Evolutionary conservation across 2,797 vertebrate species (phyloP), one percentile per base, ranked within the genome.

Genomic region (Schizopygopsis malacanthus): DNA sequence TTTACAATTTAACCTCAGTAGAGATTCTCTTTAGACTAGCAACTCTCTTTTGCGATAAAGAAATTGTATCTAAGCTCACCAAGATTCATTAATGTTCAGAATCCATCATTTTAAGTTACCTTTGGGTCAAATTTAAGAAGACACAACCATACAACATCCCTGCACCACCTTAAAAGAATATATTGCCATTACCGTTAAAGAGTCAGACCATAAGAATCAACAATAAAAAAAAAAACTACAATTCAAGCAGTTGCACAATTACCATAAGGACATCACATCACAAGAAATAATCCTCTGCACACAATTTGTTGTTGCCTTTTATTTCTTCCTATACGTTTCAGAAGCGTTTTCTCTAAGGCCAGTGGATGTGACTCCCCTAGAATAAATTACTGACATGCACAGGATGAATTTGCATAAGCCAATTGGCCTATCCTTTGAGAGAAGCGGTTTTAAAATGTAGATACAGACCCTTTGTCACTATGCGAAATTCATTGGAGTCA

Each of bases 341-440:
- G 69, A 88, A 84, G 41, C 9, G 22, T 69, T 84, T 84, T 63
- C 70, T 85, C 78, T 79, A 83, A 88, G 87, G 61, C 86, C 81
- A 75, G 75, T 43, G 77, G 54, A 83, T 75, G 81, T 79, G 79
- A 87, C 87, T 85, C 82, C 67, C 78, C 79, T 25, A 37, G 87
- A 92, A 91, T 91, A 91, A 85, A 89, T 90, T 88, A 86, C 80
- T 83, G 81, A 85, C 71, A 82, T 83, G 69, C 85, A 79, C 45
- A 52, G 77, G 73, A 77, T 69, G 16, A 63, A 92, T 91, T 89
- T 89, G 89, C 90, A 91, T 90, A 92, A 91, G 88, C 87, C 88
- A 85, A 85, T 88, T 82, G 86, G 83, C 76, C 80, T 70, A 73
- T 90, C 85, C 88, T 90, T 84, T 85, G 86, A 88, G 88, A 79